Evolutionary conservation across 2,113 vertebrate species (phyloP).

Genomic region (Leptosomus discolor): DNA sequence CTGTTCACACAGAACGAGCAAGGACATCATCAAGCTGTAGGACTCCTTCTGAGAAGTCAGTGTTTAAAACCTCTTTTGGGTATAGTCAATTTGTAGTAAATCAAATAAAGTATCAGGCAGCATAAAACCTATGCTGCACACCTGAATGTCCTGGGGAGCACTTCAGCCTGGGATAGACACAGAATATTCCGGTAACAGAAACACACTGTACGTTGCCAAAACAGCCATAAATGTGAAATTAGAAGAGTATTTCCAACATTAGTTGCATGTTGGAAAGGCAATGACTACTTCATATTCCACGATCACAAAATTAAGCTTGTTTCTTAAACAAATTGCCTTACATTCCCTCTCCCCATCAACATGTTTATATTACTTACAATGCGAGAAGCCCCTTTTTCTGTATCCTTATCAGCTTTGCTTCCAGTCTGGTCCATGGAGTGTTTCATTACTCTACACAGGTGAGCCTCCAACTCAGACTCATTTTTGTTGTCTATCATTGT

Average conservation of each 20-base stretch:
- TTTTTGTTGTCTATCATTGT: constrained; percentile 98
- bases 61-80: neutral
- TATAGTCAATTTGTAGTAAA: neutral
- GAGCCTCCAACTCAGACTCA: constrained; percentile 93
- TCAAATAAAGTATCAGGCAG: neutral
- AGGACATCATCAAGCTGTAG: neutral
- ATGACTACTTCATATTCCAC: neutral
- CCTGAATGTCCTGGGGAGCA: neutral
- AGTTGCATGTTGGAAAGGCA: neutral
- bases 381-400: constrained; percentile 85
- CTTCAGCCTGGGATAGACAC: neutral
- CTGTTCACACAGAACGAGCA: neutral
- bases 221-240: neutral
- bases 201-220: neutral
- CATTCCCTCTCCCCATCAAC: neutral
- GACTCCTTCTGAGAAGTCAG: neutral
- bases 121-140: neutral
- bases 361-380: constrained; percentile 72
- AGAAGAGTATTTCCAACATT: neutral
- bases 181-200: neutral
- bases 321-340: neutral
- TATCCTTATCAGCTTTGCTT: constrained; percentile 86
- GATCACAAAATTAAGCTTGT: neutral
- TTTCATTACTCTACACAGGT: constrained; percentile 90
- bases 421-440: constrained; percentile 85